Conservation (phyloP, 2,888 invertebrate genomes). For the Tethea ocularis region DNA sequence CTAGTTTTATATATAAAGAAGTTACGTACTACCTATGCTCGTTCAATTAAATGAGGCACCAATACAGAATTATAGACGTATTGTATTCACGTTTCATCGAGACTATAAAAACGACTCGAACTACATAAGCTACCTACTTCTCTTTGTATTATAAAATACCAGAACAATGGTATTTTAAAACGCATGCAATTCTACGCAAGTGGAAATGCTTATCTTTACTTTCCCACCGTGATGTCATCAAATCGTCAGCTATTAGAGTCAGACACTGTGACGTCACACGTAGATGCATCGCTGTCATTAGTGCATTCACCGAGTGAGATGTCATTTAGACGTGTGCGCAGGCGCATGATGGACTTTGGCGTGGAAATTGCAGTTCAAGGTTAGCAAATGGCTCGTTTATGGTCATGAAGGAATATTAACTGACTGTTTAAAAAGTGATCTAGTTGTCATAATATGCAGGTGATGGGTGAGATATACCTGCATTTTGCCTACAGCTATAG, state of each 20-base stretch:
- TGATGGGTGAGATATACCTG: no score
- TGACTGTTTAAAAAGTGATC: background rate
- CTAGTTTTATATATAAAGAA: no score
- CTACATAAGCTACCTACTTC: background rate
- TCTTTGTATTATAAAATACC: background rate
- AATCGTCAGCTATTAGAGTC: background rate
- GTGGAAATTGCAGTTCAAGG: conserved; percentile 3
- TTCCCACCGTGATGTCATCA: conserved; percentile 6
- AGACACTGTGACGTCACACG: conserved; percentile 6
- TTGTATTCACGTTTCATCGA: no score
- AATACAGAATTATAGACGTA: no score
- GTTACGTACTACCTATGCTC: no score
- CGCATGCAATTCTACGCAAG: background rate
- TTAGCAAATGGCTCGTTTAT: background rate
- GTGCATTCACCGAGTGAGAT: background rate
- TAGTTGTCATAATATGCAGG: background rate
- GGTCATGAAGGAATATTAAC: background rate
- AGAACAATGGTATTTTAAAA: background rate
- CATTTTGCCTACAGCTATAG: no score
- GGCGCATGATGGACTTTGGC: background rate
- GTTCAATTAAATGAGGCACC: no score
- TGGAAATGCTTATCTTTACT: background rate
- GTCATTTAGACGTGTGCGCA: background rate
- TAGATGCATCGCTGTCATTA: conserved; percentile 7
- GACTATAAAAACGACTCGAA: background rate